These are phyloP conservation scores for Mormyrus lacerda DNA, from an alignment of 2,113 vertebrate species.

Conservation along the genomic window DNA sequence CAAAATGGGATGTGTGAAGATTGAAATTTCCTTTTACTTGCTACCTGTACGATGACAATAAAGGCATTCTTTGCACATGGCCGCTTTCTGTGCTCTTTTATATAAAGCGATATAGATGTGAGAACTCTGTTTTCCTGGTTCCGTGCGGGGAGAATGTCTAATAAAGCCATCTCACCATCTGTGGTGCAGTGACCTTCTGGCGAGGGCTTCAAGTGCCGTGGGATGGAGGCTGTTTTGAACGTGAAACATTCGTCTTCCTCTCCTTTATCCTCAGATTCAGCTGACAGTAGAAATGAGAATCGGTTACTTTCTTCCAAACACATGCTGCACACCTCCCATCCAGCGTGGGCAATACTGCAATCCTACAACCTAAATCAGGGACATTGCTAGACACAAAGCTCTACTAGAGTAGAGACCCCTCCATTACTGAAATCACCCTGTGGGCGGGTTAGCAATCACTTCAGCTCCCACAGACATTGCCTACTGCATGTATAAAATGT, in stretches of 20 bases:
- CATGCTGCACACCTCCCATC: not conserved
- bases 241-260: slow-evolving; percentile 81
- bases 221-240: slow-evolving; percentile 71
- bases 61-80: not conserved
- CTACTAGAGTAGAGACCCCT: not conserved
- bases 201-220: slow-evolving; percentile 80
- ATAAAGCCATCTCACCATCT: slow-evolving; percentile 66
- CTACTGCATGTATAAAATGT: not conserved
- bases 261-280: slow-evolving; percentile 60
- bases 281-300: not conserved
- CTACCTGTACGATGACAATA: not conserved
- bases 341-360: not conserved
- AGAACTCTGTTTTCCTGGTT: not conserved
- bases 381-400: not conserved
- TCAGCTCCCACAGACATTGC: not conserved
- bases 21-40: not conserved
- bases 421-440: not conserved
- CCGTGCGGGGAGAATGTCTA: not conserved
- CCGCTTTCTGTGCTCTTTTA: not conserved
- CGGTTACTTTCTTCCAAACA: not conserved
- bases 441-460: no score
- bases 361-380: not conserved
- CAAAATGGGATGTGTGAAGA: not conserved
- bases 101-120: not conserved
- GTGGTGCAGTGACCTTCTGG: slow-evolving; percentile 88